Base-by-base conservation (phyloP, 2,797 vertebrate genomes). In the Linurgus olivaceus region DNA sequence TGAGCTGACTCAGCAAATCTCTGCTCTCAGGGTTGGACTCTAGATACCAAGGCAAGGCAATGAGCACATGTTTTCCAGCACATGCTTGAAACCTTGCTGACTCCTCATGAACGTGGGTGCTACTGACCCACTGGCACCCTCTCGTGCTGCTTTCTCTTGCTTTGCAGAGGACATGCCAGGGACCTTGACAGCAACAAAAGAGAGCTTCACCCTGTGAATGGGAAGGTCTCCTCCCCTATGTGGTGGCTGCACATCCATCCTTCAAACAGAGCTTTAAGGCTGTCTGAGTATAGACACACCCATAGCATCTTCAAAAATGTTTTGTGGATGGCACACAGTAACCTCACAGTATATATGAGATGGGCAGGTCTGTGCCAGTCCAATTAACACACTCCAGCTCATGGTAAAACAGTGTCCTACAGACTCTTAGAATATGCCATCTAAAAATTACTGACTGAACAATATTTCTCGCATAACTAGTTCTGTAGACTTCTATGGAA, bases 41-140 rank as follows among this genome's bases (percentile, higher is more conserved):
- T 45, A n/a, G 31, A 31, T 6, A 12, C 10, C 9, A 48, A 17
- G 38, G 35, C 2, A 6, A 66, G 86, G 14, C 29, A 85, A 50
- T 7, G 13, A 48, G 7, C n/a, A 15, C 0, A 1, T 11, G 10
- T 21, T 10, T 47, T 8, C 44, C 44, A 55, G 31, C 3, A 10
- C 13, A 5, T 20, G 9, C 7, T 33, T 0, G 3, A 48, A 37
- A 4, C 16, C 13, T n/a, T 24, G 31, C 1, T 79, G 44, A 3
- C 17, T 70, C 11, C 6, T 7, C 2, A 2, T 40, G 13, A 70
- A 31, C 0, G 0, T 51, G 24, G 23, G 20, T 61, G 14, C 14
- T 28, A 12, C 23, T 61, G 50, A 52, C 38, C 55, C 24, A 14
- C 10, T 2, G 5, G 25, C 48, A 81, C 3, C 8, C 9, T 77